phyloP scores from a whole-genome alignment of 2,888 invertebrate species.

The Odontocolon sp. region DNA sequence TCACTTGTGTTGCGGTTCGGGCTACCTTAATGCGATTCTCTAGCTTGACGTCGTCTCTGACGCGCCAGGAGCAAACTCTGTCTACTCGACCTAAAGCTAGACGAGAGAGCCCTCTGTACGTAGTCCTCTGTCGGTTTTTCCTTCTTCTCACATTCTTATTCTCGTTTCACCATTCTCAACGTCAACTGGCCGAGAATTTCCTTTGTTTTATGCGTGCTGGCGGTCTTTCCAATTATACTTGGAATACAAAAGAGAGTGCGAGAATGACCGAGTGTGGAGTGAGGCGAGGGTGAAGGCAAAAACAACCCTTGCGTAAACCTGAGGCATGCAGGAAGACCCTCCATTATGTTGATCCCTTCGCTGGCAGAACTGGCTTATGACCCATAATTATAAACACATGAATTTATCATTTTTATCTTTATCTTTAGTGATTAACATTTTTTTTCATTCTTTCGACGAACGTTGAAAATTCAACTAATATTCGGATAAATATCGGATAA shows the following conservation, averaged over 20 bases:
- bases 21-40: constrained; percentile 44
- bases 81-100: too few relatives aligned
- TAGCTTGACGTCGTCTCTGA: constrained; percentile 46
- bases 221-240: constrained; percentile 71
- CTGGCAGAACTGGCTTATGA: not conserved
- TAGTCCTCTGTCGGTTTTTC: not conserved
- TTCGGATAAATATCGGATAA: not conserved
- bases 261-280: not conserved
- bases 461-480: not conserved
- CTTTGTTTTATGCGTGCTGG: constrained; percentile 65
- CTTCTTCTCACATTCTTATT: constrained; percentile 3
- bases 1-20: constrained; percentile 72
- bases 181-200: constrained; percentile 53
- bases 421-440: too few relatives aligned
- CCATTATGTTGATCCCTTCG: not conserved
- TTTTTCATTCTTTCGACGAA: too few relatives aligned
- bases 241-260: constrained; percentile 67
- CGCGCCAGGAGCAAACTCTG: constrained; percentile 27
- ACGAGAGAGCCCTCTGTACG: constrained; percentile 1
- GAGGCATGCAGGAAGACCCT: not conserved
- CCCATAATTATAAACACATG: not conserved
- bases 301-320: not conserved
- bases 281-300: not conserved
- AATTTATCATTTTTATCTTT: too few relatives aligned
- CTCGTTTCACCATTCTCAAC: not conserved